Base-by-base conservation (phyloP, 35 echinoderm and acorn worm genomes). In the Stichopus chloronotus region DNA sequence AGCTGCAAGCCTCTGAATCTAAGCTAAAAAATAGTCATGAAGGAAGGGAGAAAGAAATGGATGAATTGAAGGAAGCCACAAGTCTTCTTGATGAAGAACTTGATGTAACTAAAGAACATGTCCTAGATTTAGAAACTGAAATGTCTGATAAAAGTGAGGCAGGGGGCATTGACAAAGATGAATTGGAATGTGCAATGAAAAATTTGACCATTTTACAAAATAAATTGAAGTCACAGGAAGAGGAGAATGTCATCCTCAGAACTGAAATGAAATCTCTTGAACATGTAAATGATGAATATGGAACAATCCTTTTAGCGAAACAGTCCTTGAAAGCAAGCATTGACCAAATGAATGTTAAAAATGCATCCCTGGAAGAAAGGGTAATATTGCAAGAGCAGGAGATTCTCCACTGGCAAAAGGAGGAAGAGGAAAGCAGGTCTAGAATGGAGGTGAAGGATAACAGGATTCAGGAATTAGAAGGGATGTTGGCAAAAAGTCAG, bases 241-340 rank as follows among this genome's bases (percentile, higher is more conserved):
- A 72, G 14, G 19, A 21, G 11, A 89, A 89, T 65, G 57, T 21
- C 7, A 12, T 8, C 7, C 87, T 89, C 6, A 24, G 4, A 8
- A 63, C 17, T 71, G 21, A 89, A 16, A 89, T 23, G 61, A 43
- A 71, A 89, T 13, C 21, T n/a, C 6, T 12, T 6, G 20, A 21
- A 43, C 8, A 17, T 43, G 9, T 89, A 24, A 54, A 25, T 21
- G 61, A 65, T 63, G 61, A 69, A 63, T 71, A 72, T 58, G 57
- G 71, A 52, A 71, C 9, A 21, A 21, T 72, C 23, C 52, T 60
- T 4, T 71, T 1, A 71, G 59, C 23, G 25, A 88, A 63, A 63
- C 11, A 6, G n/a, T 63, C 86, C 24, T 88, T 88, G 86, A 57
- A 88, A 58, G 43, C 25, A 88, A 88, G 80, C 8, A 56, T 53